These are phyloP conservation scores for Notospermus geniculatus DNA, from an alignment of 1,140 invertebrate genomes.

Conservation along the genomic window DNA sequence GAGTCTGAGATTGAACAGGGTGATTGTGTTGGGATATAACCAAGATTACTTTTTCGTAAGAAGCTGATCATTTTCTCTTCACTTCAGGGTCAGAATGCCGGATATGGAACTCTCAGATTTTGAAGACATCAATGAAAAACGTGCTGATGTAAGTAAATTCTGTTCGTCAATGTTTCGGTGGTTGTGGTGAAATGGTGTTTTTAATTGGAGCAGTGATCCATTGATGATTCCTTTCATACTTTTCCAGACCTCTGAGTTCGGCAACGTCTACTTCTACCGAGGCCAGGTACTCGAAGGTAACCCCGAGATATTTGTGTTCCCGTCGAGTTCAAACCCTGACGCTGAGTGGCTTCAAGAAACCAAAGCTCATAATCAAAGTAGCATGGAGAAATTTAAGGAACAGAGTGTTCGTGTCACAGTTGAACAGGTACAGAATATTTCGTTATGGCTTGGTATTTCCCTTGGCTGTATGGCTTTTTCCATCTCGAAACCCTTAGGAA, in stretches of 20 bases:
- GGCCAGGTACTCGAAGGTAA: constrained; percentile 74
- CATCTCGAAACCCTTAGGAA: too few species aligned
- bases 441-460: too few species aligned
- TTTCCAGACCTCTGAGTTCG: constrained; percentile 64
- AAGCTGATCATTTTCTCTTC: too few species aligned
- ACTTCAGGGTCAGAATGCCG: constrained; percentile 5
- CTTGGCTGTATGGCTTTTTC: too few species aligned
- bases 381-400: constrained; percentile 60
- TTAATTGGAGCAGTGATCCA: too few species aligned
- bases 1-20: too few species aligned
- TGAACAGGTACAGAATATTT: constrained; percentile 54
- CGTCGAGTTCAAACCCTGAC: constrained; percentile 65
- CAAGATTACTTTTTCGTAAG: too few species aligned
- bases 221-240: constrained; percentile 16
- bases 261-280: constrained; percentile 69
- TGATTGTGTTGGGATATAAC: too few species aligned
- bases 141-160: constrained; percentile 57
- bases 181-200: too few species aligned
- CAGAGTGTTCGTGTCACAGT: constrained; percentile 62
- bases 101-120: constrained; percentile 55
- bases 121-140: constrained; percentile 63
- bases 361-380: constrained; percentile 66
- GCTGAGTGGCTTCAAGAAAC: constrained; percentile 76
- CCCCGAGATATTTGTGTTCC: constrained; percentile 36
- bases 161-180: constrained; percentile 5